phyloP scores from a whole-genome alignment of 2,888 invertebrate species.

The Glyphotaelius pellucidus region DNA sequence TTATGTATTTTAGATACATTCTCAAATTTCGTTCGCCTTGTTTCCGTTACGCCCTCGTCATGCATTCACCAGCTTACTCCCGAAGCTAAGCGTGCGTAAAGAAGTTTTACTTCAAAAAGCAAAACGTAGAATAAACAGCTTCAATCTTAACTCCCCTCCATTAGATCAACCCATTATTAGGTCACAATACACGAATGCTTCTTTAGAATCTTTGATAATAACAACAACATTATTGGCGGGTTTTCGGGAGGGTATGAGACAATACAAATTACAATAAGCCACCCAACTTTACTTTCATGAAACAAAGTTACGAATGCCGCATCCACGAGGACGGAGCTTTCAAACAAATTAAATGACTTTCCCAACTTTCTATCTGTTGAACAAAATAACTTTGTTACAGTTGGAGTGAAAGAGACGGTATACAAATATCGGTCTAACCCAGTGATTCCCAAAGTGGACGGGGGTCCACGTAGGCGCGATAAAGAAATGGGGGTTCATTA shows the following conservation, averaged over 20 bases:
- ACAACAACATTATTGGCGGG: background rate
- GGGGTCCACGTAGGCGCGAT: no score
- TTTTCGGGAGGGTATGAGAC: constrained; percentile 1
- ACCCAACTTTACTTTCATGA: constrained; percentile 38
- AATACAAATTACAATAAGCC: constrained; percentile 40
- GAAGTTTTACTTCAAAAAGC: no score
- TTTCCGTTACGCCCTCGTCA: no score
- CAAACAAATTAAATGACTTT: constrained; percentile 52
- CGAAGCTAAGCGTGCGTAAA: no score
- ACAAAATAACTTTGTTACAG: constrained; percentile 25
- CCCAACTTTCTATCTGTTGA: constrained; percentile 40
- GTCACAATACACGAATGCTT: background rate
- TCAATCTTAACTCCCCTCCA: background rate
- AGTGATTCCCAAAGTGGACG: no score
- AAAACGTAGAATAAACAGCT: no score
- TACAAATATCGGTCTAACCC: background rate
- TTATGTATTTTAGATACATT: no score
- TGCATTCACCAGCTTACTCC: no score
- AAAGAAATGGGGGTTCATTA: no score
- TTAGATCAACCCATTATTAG: background rate
- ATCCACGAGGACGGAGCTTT: constrained; percentile 26
- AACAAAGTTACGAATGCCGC: constrained; percentile 7
- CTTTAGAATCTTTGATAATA: background rate
- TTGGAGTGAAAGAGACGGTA: constrained; percentile 9
- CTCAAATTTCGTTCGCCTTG: no score